Percentiles rank a stretch among this genome's conserved stretches.
Evolutionary conservation across 2,113 vertebrate species (phyloP).

Genomic region (Cricetomys ansorgei): DNA sequence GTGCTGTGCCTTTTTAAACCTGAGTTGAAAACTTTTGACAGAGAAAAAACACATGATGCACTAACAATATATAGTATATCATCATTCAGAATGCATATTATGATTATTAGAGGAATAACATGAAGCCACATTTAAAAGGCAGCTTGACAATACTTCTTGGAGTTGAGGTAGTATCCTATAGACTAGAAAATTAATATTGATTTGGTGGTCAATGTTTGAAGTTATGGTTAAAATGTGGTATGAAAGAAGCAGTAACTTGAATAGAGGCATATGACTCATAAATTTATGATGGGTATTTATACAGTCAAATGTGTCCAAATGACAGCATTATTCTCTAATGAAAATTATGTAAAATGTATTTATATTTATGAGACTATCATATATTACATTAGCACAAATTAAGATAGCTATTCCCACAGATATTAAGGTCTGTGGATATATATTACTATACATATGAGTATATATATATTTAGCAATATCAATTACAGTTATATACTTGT

Average conservation of each 20-base stretch:
- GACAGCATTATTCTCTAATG: neutral
- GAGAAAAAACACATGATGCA: neutral
- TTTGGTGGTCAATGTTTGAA: neutral
- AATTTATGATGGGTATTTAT: neutral
- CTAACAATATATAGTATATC: neutral
- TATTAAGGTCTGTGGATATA: too few relatives aligned
- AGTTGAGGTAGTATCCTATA: neutral
- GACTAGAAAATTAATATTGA: neutral
- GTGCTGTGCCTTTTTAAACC: neutral
- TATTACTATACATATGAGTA: too few relatives aligned
- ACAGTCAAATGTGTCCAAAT: neutral
- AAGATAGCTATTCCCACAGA: too few relatives aligned
- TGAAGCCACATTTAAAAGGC: neutral
- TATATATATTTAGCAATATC: too few relatives aligned
- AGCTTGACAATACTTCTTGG: neutral
- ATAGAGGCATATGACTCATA: neutral
- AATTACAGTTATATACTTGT: too few relatives aligned
- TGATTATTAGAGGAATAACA: neutral
- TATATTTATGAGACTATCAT: neutral
- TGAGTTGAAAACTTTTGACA: neutral
- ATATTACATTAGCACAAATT: neutral
- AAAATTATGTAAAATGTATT: neutral
- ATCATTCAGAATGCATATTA: neutral
- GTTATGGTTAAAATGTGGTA: neutral
- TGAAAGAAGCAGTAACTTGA: neutral